Conservation (phyloP, 2,888 invertebrate species). For the Leptinotarsa haldemani region DNA sequence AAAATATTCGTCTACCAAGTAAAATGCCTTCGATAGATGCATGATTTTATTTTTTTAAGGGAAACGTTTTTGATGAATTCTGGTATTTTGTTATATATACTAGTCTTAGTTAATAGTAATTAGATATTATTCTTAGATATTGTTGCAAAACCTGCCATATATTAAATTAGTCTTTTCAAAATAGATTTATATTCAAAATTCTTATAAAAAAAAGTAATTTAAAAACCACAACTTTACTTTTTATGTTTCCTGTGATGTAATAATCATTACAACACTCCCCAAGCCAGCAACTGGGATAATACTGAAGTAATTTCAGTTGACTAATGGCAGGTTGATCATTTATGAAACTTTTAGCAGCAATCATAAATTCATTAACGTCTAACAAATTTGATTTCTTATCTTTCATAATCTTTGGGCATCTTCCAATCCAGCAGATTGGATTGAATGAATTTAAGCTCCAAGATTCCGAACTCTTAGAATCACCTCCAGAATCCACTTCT, state of each 20-base stretch:
- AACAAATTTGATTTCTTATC: not conserved
- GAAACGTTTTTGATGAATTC: not conserved
- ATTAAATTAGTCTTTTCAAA: no score
- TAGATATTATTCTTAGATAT: no score
- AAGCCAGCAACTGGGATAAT: not conserved
- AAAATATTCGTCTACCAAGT: no score
- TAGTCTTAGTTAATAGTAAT: no score
- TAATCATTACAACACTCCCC: conserved; percentile 40
- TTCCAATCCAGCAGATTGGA: not conserved
- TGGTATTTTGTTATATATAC: no score
- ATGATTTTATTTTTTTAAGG: not conserved
- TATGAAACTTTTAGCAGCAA: not conserved
- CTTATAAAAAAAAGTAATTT: not conserved
- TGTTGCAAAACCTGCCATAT: no score
- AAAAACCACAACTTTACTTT: conserved; percentile 38
- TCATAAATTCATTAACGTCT: not conserved
- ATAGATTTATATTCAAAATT: not conserved
- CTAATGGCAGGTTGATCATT: not conserved
- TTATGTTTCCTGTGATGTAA: conserved; percentile 39
- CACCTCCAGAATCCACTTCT: not conserved
- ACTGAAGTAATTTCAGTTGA: not conserved
- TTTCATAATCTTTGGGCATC: not conserved
- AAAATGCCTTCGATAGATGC: no score
- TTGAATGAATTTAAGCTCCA: not conserved
- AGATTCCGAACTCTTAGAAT: not conserved